Base-by-base conservation (phyloP, 1,140 invertebrate genomes). In the Sitobion miscanthi region DNA sequence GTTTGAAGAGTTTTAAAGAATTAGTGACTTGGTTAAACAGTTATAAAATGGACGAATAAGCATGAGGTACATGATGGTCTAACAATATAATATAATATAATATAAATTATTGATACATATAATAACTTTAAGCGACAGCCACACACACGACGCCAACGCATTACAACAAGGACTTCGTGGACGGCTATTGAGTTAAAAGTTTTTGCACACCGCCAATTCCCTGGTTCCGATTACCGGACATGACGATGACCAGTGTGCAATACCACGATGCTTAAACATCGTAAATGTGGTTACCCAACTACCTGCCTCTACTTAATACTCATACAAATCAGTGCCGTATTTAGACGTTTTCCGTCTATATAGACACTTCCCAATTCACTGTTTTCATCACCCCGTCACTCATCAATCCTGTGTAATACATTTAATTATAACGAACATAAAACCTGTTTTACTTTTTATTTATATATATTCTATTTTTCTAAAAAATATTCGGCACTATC, bases 101-200 rank as follows among this genome's bases (percentile, higher is more conserved):
- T 4, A 30, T 25, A 25, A 54, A 21, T 21, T 54, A 21, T 17
- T n/a, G 11, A n/a, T 11, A 62, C 25, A 49, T 21, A 69, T 42
- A 90, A 47, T 69, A 69, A 90, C 23, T 90, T 90, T 62, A 62
- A 30, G 38, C 54, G 89, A 90, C 89, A 35, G 23, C 38, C 54
- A 90, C 54, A 42, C n/a, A 69, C 1, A 30, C 62, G 30, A 69
- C 23, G 35, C 8, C 8, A 38, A 89, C 14, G 35, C 17, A 57
- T 54, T 54, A 42, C 49, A 9, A 20, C n/a, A n/a, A 69, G 17
- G n/a, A 88, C 52, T 42, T n/a, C 8, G 52, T 45, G 38, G 89
- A 47, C 25, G 20, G 88, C 38, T 45, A 90, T 90, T 57, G 57
- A 90, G 45, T 90, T 90, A 90, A 90, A 90, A 90, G 89, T 90